phyloP scores from a whole-genome alignment of 1,140 invertebrate genomes.

The Chymomyza costata region DNA sequence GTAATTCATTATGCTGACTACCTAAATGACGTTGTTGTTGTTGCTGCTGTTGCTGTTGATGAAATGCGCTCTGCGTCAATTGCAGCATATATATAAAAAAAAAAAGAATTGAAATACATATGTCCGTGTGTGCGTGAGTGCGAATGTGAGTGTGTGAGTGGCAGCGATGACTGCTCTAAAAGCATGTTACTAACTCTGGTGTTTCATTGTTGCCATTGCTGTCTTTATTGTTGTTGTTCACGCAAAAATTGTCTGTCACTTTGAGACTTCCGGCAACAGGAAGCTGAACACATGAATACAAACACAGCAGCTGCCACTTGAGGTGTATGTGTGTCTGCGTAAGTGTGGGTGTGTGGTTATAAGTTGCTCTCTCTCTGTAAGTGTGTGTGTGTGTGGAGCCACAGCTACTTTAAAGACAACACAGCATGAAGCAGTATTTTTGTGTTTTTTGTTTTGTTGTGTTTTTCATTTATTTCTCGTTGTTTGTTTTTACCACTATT shows the following conservation, averaged over 20 bases:
- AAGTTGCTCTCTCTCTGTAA: neutral
- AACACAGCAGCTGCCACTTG: conserved; percentile 1
- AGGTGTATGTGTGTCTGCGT: conserved; percentile 11
- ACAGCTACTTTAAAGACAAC: conserved; percentile 7
- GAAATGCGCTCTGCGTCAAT: too few relatives aligned
- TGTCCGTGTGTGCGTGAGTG: too few relatives aligned
- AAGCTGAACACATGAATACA: too few relatives aligned
- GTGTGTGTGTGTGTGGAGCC: conserved; percentile 8
- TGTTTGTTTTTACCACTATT: neutral
- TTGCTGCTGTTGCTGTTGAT: too few relatives aligned
- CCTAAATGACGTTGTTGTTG: neutral
- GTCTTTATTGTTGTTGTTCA: conserved; percentile 43
- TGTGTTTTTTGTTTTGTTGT: conserved; percentile 3
- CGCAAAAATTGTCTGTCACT: conserved; percentile 64
- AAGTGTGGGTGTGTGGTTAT: conserved; percentile 18
- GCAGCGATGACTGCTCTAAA: conserved; percentile 3
- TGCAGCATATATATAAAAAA: neutral
- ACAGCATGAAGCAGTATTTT: conserved; percentile 2
- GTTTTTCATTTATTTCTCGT: neutral
- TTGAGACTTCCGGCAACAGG: conserved; percentile 57
- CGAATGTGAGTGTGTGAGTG: too few relatives aligned
- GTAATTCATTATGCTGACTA: conserved; percentile 64
- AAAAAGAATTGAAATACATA: too few relatives aligned
- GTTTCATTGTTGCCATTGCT: conserved; percentile 14
- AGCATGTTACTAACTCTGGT: too few relatives aligned